A percentile compares a stretch with the other conserved stretches of the same genome.
These are phyloP conservation scores for Rhabdomys pumilio DNA, from an alignment of 2,797 vertebrate genomes.

Conservation along the genomic window DNA sequence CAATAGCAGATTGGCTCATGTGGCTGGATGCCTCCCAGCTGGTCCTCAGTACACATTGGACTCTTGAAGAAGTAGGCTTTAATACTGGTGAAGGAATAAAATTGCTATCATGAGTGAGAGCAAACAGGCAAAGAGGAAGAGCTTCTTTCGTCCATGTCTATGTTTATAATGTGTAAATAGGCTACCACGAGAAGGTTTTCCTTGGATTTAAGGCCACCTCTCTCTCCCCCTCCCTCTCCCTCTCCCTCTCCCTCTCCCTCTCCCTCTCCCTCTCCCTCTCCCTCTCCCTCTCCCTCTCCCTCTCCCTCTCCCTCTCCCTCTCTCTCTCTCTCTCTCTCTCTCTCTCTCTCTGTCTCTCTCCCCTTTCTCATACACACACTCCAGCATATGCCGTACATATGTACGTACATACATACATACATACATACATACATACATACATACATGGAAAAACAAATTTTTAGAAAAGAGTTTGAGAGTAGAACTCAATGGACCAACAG, in stretches of 20 bases:
- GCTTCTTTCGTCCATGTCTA: background rate
- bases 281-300: too few species aligned
- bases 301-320: too few species aligned
- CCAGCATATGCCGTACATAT: too few species aligned
- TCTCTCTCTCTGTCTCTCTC: too few species aligned
- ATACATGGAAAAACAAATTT: background rate
- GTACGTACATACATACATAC: background rate
- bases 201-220: background rate
- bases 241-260: too few species aligned
- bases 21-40: background rate
- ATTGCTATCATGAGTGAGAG: background rate
- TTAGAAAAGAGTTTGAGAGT: background rate
- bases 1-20: background rate
- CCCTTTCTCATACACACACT: background rate
- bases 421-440: background rate
- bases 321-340: too few species aligned
- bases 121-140: background rate
- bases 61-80: background rate
- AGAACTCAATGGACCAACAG: slow-evolving; percentile 2
- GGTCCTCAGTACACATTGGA: background rate
- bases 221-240: too few species aligned
- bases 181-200: background rate
- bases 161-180: background rate
- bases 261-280: too few species aligned
- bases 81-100: background rate